A percentile compares a stretch with the other conserved stretches of the same genome.
Evolutionary conservation across 1,140 invertebrate species (phyloP).

Genomic region (Drosophila yakuba): DNA sequence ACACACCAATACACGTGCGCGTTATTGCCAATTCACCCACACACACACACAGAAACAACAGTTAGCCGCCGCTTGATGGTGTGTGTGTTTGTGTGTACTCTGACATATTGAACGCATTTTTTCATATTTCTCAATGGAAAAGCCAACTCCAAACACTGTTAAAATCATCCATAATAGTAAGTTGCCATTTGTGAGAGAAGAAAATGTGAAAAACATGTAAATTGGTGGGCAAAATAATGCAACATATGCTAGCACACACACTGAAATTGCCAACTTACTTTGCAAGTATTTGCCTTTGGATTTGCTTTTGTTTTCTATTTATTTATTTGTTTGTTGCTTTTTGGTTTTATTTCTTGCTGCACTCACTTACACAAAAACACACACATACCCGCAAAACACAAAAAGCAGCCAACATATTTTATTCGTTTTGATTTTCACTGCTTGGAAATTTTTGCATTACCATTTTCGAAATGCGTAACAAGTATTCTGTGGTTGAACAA

Average conservation of each 20-base stretch:
- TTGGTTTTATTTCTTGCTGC: slow-evolving; percentile 38
- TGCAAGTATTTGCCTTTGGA: slow-evolving; percentile 1
- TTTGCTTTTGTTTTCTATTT: slow-evolving; percentile 18
- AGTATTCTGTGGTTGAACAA: slow-evolving; percentile 35
- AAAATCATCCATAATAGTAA: neutral
- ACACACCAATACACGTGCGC: slow-evolving; percentile 10
- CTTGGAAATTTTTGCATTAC: slow-evolving; percentile 10
- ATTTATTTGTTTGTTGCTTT: slow-evolving; percentile 36
- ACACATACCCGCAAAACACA: slow-evolving; percentile 14
- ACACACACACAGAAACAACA: slow-evolving; percentile 39
- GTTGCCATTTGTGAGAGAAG: neutral
- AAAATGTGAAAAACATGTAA: slow-evolving; percentile 1
- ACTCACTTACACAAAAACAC: slow-evolving; percentile 30
- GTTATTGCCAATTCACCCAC: slow-evolving; percentile 58
- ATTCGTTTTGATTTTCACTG: slow-evolving; percentile 53
- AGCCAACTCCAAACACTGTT: slow-evolving; percentile 2
- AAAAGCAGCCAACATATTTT: slow-evolving; percentile 34
- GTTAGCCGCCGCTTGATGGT: slow-evolving; percentile 37
- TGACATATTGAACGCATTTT: slow-evolving; percentile 56
- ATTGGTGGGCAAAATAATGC: slow-evolving; percentile 8
- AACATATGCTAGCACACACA: slow-evolving; percentile 50
- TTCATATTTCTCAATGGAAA: slow-evolving; percentile 25
- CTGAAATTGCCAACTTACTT: slow-evolving; percentile 8
- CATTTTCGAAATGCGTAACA: slow-evolving; percentile 46
- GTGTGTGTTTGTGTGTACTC: slow-evolving; percentile 24